These are phyloP conservation scores for Polyommatus iphigenia DNA, from an alignment of 2,888 invertebrate species.

Conservation along the genomic window DNA sequence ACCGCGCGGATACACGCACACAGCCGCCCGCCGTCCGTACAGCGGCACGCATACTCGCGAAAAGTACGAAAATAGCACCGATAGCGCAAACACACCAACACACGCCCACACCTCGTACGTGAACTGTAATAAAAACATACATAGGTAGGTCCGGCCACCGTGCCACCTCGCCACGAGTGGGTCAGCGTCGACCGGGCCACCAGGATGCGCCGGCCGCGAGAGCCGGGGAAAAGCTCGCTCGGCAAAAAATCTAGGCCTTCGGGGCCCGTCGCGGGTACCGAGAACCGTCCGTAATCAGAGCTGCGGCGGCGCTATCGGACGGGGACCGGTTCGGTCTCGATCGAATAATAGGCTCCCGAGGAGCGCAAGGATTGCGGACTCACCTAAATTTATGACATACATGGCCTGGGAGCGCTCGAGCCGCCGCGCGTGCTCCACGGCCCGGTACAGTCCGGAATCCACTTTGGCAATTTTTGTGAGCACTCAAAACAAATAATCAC, in stretches of 20 bases:
- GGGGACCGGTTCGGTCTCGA: slow-evolving; percentile 68
- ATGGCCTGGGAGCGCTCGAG: slow-evolving; percentile 79
- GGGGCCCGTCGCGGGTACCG: slow-evolving; percentile 39
- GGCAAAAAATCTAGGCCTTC: slow-evolving; percentile 54
- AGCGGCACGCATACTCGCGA: slow-evolving; percentile 52
- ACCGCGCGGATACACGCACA: slow-evolving; percentile 68
- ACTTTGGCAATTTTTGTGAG: slow-evolving; percentile 55
- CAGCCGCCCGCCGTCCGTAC: slow-evolving; percentile 46
- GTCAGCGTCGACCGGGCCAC: slow-evolving; percentile 35
- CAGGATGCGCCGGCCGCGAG: slow-evolving; percentile 33
- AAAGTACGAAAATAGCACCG: slow-evolving; percentile 66
- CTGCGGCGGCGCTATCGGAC: slow-evolving; percentile 51
- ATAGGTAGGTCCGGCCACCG: slow-evolving; percentile 61
- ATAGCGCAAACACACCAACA: slow-evolving; percentile 78
- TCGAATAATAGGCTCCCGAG: slow-evolving; percentile 63
- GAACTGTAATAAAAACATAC: slow-evolving; percentile 78
- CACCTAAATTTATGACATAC: slow-evolving; percentile 81
- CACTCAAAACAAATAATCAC: slow-evolving; percentile 59
- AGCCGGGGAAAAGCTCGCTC: slow-evolving; percentile 53
- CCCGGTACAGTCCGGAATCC: slow-evolving; percentile 77
- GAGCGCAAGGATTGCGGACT: slow-evolving; percentile 65
- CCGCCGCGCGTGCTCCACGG: slow-evolving; percentile 76
- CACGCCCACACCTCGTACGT: slow-evolving; percentile 74
- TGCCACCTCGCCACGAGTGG: background rate
- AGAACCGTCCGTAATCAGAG: slow-evolving; percentile 40